Evolutionary conservation across 2,888 invertebrate genomes (phyloP), one percentile per base, ranked within the genome.

Genomic region (Melipona bicolor): DNA sequence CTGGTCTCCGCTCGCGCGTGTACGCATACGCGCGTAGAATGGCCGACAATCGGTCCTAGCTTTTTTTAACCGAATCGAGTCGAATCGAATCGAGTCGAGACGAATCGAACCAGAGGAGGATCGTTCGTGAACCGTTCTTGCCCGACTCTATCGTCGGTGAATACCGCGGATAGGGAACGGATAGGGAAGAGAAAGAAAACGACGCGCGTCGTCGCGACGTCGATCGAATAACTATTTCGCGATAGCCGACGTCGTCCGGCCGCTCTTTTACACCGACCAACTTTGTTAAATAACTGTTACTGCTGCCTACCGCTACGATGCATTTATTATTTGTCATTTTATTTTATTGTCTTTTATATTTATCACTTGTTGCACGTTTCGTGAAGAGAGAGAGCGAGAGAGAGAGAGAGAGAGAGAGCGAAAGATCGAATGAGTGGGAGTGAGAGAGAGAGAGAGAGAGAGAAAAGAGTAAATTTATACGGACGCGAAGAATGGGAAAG

Each of bases 171-270:
- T 50, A 49, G 59, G 36, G 15, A 15, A 52, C 3, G 24, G 21
- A 36, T 43, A 24, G 6, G 36, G 32, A 17, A 13, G 72, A 21
- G 19, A 21, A 49, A 64, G 54, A 43, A 5, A 56, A 80, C 61
- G 82, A 67, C 36, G 61, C 68, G 61, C 62, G 67, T 68, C 77
- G 74, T 82, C 43, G 50, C 52, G 54, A 56, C 64, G 77, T 82
- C 88, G 89, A 86, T 88, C 86, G 86, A 89, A 89, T 86, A 84
- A 89, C 82, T 88, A 88, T 84, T 89, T 88, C 84, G 86, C 88
- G 80, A 84, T 74, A 83, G 76, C 77, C 80, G 73, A 81, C 77
- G 76, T 81, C 86, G 80, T 89, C 78, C 84, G 54, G 61, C 76
- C 77, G 52, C 52, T 61, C 61, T 76, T 61, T 49, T 61, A 64